Conservation (phyloP, 2,113 vertebrate species). For the Delphinapterus leucas region DNA sequence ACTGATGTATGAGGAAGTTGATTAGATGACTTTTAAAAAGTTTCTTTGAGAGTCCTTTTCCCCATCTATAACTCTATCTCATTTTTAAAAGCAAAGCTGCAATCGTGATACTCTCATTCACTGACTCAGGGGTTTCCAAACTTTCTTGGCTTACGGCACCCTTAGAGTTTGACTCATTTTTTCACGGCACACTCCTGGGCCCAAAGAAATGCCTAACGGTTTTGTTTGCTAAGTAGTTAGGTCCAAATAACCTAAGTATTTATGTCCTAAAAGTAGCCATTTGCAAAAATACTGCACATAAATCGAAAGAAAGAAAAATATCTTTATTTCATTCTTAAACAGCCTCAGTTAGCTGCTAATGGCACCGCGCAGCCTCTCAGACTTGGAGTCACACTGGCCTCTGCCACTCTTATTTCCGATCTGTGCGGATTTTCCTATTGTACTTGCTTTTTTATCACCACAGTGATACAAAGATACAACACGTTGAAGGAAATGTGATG, state of each 20-base stretch:
- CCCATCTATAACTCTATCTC: neutral
- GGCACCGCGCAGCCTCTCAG: neutral
- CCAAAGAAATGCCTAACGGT: neutral
- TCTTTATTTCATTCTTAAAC: neutral
- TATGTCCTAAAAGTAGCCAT: neutral
- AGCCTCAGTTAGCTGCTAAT: neutral
- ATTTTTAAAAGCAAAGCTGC: neutral
- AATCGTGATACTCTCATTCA: neutral
- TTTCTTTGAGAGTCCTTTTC: neutral
- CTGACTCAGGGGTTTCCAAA: neutral
- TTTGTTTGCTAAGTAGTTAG: neutral
- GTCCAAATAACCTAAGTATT: neutral
- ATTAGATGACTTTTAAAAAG: neutral
- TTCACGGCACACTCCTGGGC: neutral
- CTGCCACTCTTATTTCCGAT: neutral
- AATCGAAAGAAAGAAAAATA: neutral
- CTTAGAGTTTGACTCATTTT: neutral
- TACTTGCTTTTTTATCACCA: neutral
- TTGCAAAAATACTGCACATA: neutral
- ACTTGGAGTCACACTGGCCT: neutral
- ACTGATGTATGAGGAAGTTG: neutral
- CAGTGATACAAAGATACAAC: neutral
- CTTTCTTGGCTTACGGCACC: neutral
- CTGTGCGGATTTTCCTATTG: neutral
- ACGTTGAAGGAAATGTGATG: neutral